Percentiles rank a stretch among this genome's conserved stretches.
Evolutionary conservation across 2,888 invertebrate genomes (phyloP).

Genomic region (Chrysolina oricalcia): DNA sequence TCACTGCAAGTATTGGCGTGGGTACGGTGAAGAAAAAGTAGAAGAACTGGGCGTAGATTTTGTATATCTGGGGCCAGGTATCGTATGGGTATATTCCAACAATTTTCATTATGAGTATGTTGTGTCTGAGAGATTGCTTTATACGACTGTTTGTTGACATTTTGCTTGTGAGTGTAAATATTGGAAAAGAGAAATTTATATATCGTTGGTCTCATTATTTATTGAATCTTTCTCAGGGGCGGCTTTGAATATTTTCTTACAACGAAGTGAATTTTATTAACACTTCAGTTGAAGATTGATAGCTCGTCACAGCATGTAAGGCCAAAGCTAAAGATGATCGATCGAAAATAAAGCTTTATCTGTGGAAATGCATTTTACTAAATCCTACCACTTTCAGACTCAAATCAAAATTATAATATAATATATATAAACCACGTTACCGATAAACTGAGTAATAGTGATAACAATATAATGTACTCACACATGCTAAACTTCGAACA

Average conservation of each 20-base stretch:
- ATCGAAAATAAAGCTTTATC: too few species aligned
- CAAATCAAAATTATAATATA: too few species aligned
- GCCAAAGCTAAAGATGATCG: too few species aligned
- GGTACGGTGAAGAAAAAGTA: constrained; percentile 3
- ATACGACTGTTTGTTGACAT: neutral
- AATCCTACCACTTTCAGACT: too few species aligned
- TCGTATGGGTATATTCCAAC: constrained; percentile 20
- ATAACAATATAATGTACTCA: too few species aligned
- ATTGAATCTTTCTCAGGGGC: neutral
- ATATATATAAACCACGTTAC: too few species aligned
- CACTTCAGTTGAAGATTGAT: too few species aligned
- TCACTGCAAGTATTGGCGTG: constrained; percentile 5
- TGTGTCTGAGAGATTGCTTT: constrained; percentile 17
- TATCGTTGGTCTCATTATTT: constrained; percentile 5
- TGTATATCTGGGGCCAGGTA: constrained; percentile 8
- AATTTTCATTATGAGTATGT: constrained; percentile 24
- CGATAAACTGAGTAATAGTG: too few species aligned
- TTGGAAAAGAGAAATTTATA: constrained; percentile 5
- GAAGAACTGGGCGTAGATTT: constrained; percentile 12
- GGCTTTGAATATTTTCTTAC: neutral
- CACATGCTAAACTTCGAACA: too few species aligned
- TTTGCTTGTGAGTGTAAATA: neutral
- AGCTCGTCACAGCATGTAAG: too few species aligned
- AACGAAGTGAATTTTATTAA: too few species aligned
- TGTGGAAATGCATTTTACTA: too few species aligned